Evolutionary conservation across 2,888 invertebrate genomes (phyloP).

Genomic region (Parnassius orleans): DNA sequence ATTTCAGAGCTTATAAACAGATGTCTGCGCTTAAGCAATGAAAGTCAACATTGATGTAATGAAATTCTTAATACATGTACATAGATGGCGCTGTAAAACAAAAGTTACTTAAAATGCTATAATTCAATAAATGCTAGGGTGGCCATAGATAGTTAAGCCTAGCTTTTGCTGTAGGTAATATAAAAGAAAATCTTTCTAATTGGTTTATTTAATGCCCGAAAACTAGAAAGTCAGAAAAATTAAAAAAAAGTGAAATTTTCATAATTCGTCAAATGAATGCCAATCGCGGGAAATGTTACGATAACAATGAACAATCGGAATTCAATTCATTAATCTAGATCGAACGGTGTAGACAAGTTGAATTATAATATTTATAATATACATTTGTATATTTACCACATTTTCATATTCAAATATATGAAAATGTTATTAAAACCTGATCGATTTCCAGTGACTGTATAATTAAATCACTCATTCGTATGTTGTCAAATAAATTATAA

Average conservation of each 20-base stretch:
- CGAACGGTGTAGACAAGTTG: background rate
- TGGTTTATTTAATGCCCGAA: too few species aligned
- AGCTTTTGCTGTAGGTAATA: too few species aligned
- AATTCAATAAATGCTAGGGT: too few species aligned
- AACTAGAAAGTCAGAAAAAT: background rate
- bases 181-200: too few species aligned
- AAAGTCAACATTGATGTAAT: background rate
- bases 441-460: too few species aligned
- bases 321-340: slow-evolving; percentile 2
- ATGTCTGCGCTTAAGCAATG: background rate
- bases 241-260: background rate
- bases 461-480: too few species aligned
- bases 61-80: background rate
- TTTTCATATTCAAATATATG: too few species aligned
- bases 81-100: slow-evolving; percentile 9
- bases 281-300: slow-evolving; percentile 16
- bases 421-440: too few species aligned
- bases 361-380: background rate
- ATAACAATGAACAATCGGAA: slow-evolving; percentile 23
- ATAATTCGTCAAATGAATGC: slow-evolving; percentile 23
- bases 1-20: background rate
- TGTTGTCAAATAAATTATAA: too few species aligned
- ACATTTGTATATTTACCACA: background rate
- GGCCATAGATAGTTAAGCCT: too few species aligned
- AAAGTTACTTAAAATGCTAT: background rate